These are phyloP conservation scores for Eristalinus aeneus DNA, from an alignment of 2,888 invertebrate genomes.

Conservation along the genomic window DNA sequence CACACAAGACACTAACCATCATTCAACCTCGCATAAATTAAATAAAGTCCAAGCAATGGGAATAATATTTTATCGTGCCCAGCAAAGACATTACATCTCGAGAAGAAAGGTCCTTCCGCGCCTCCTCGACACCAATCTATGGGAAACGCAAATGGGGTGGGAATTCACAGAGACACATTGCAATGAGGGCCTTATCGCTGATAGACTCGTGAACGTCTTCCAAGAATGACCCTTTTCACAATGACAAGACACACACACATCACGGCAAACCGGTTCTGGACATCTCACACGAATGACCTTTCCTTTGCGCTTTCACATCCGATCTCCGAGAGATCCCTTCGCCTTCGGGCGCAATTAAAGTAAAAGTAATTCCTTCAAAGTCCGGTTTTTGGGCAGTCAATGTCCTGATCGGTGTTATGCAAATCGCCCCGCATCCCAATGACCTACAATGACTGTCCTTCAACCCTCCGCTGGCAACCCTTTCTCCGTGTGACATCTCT, in stretches of 20 bases:
- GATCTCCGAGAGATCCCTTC: conserved; percentile 27
- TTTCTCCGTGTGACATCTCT: conserved; percentile 23
- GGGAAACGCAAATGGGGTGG: conserved; percentile 64
- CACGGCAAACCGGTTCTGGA: conserved; percentile 73
- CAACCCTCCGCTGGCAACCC: conserved; percentile 45
- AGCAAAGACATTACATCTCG: conserved; percentile 56
- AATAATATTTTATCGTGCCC: conserved; percentile 63
- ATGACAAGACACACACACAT: conserved; percentile 4
- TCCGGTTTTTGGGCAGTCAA: conserved; percentile 66
- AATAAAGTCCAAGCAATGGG: conserved; percentile 69
- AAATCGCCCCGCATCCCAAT: conserved; percentile 39
- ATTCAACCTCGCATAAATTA: conserved; percentile 65
- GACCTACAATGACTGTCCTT: conserved; percentile 55
- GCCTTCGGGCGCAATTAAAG: conserved; percentile 29
- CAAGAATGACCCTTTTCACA: conserved; percentile 70
- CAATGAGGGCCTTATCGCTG: conserved; percentile 71
- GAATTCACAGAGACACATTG: conserved; percentile 46
- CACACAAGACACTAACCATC: conserved; percentile 54
- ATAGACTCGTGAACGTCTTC: conserved; percentile 42
- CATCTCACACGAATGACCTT: conserved; percentile 59
- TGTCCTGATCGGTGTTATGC: conserved; percentile 48
- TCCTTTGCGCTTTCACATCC: conserved; percentile 13
- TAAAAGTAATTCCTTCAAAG: conserved; percentile 40
- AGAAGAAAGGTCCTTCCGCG: conserved; percentile 37
- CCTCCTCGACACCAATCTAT: conserved; percentile 5